Evolutionary conservation across 2,113 vertebrate genomes (phyloP), one percentile per base, ranked within the genome.

Genomic region (Mastomys coucha): DNA sequence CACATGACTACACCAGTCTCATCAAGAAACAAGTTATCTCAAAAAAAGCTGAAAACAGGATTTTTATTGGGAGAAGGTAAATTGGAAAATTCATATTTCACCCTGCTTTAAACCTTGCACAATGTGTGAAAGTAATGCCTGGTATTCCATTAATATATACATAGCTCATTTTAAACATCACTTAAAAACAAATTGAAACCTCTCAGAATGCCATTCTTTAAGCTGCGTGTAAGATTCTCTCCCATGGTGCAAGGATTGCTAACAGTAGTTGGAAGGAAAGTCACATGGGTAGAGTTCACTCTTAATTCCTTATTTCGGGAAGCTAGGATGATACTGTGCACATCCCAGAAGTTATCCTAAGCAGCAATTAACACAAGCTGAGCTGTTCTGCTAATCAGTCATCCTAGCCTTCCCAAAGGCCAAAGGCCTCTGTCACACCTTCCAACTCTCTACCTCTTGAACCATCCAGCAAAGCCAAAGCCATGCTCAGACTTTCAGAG

Each of bases 391-490:
- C 45, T 42, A 63, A 16, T 11, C 5, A 33, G 65, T 13, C 8
- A 78, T 39, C 14, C 24, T 19, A 42, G 2, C 2, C 69, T 80
- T 56, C 9, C 22, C 36, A 97, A 96, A 96, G 96, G 60, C 22
- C 36, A 97, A 96, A 96, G 96, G 60, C 28, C 69, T 89, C 96
- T 88, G 60, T 95, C 73, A 73, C 2, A 96, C 14, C 90, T 96
- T 96, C 87, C 84, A 97, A 96, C 93, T 87, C n/a, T 69, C 82
- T 36, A 28, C 49, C 81, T 76, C 58, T 93, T 91, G 96, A 95
- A 85, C 84, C 93, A 97, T 65, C 42, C 60, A 97, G 75, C 87
- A 97, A 97, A 96, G 81, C 16, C 26, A 58, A 69, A 65, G 80
- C 6, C 5, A 67, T 0, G 2, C 7, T 13, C 42, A n/a, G 28